Base-by-base conservation (phyloP, 2,797 vertebrate species). In the Coracias cyanogaster region DNA sequence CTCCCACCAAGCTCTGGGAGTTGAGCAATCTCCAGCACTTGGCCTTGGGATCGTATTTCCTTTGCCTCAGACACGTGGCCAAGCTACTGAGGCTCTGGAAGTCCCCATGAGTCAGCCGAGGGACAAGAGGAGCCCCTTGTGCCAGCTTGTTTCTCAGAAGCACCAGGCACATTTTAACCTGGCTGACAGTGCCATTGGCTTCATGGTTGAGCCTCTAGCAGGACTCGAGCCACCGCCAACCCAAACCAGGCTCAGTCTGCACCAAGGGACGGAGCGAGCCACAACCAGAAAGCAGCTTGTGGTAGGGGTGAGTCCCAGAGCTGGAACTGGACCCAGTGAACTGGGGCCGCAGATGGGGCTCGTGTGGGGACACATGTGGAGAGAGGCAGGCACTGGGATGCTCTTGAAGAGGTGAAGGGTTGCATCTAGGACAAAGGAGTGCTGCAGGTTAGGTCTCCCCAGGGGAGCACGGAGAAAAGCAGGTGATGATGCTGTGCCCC, bases 51-150 rank as follows among this genome's bases (percentile, higher is more conserved):
- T 24, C 29, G 6, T n/a, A 43, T 54, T 67, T 64, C 41, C 82
- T 58, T 65, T 54, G 61, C 61, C 39, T 85, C 18, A 15, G 60
- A 43, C 29, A 31, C 0, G 3, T 0, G 2, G 19, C 13, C 25
- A 45, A 49, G 71, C n/a, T 35, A 2, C 49, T 39, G 13, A 35
- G 65, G 57, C 46, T 41, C 78, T 73, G 82, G 86, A 83, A 89
- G 67, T 90, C 82, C 78, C 90, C 57, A 0, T 65, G 82, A 82
- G 55, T 82, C 61, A 86, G 39, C 45, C 19, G 15, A 14, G 67
- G 1, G 5, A 25, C 20, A 9, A 24, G 66, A 64, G 20, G 39
- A 58, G 10, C 19, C 1, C 0, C 51, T 48, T 57, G 55, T 24
- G n/a, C 55, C 21, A 24, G 55, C 55, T 33, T 20, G 13, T 35